A percentile compares a stretch with the other conserved stretches of the same genome.
These are phyloP conservation scores for Clarias batrachus DNA, from an alignment of 2,113 vertebrate genomes.

Conservation along the genomic window DNA sequence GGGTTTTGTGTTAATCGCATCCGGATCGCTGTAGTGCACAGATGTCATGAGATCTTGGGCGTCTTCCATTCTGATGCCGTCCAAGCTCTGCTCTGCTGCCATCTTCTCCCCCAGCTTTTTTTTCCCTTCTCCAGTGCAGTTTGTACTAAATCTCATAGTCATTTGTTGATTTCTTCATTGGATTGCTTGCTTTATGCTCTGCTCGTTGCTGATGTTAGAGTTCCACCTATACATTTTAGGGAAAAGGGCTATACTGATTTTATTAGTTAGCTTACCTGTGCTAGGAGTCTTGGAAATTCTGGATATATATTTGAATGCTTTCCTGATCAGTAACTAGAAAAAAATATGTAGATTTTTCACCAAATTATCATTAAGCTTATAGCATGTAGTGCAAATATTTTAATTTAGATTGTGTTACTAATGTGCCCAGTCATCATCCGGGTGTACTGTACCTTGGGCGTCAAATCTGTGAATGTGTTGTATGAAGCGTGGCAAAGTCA, in stretches of 20 bases:
- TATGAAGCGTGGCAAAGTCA: neutral
- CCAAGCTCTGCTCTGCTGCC: neutral
- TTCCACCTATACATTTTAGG: neutral
- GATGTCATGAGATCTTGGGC: slow-evolving; percentile 3
- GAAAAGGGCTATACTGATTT: neutral
- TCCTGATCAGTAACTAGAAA: neutral
- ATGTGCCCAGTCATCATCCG: neutral
- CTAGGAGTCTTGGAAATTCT: neutral
- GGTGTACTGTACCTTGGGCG: no score
- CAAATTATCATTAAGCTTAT: neutral
- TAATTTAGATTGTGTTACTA: neutral
- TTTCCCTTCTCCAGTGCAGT: neutral
- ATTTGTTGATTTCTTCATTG: neutral
- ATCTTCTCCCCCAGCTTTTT: neutral
- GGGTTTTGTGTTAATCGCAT: neutral
- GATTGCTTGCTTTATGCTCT: neutral
- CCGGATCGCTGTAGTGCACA: slow-evolving; percentile 15
- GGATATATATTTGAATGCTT: neutral
- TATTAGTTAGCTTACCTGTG: neutral
- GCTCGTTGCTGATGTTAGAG: neutral
- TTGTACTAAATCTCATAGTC: neutral
- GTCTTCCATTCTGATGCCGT: neutral
- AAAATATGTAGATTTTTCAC: neutral
- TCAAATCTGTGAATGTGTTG: neutral
- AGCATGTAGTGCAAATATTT: neutral